Conservation (phyloP, 2,888 invertebrate genomes). For the Toxonevra muliebris region DNA sequence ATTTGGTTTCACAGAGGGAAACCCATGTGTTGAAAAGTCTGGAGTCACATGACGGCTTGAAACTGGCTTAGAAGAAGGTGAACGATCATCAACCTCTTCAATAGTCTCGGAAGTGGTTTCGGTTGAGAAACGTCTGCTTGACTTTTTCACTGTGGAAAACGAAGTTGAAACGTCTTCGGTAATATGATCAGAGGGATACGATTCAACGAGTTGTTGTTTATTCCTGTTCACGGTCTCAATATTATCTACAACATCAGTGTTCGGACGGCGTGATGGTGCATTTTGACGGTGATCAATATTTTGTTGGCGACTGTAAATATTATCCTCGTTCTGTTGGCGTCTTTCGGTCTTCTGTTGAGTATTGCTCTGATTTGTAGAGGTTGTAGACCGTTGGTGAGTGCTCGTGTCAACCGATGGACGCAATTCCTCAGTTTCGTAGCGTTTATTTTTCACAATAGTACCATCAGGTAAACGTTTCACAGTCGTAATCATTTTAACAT, state of each 20-base stretch:
- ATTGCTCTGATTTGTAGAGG: slow-evolving; percentile 39
- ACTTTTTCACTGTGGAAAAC: slow-evolving; percentile 58
- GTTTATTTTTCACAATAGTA: slow-evolving; percentile 74
- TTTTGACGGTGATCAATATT: slow-evolving; percentile 23
- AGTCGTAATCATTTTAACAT: slow-evolving; percentile 74
- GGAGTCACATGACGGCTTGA: slow-evolving; percentile 27
- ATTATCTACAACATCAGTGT: slow-evolving; percentile 54
- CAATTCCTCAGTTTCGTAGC: slow-evolving; percentile 69
- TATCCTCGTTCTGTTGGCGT: slow-evolving; percentile 38
- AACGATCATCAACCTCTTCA: slow-evolving; percentile 47
- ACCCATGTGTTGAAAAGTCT: slow-evolving; percentile 54
- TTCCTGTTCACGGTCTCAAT: slow-evolving; percentile 43
- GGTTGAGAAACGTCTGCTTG: slow-evolving; percentile 58
- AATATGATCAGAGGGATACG: slow-evolving; percentile 24
- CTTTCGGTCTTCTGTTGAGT: slow-evolving; percentile 35
- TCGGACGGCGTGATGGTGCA: slow-evolving; percentile 30
- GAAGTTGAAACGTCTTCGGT: slow-evolving; percentile 48
- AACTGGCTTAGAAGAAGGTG: slow-evolving; percentile 25
- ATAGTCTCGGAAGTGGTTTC: slow-evolving; percentile 61
- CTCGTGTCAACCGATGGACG: slow-evolving; percentile 42
- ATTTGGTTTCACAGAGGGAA: slow-evolving; percentile 51
- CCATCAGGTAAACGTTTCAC: slow-evolving; percentile 75
- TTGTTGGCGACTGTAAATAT: slow-evolving; percentile 39
- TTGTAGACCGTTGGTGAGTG: slow-evolving; percentile 39
- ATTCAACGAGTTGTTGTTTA: slow-evolving; percentile 28